Conservation (phyloP, 2,888 invertebrate species). For the Danaus chrysippus region DNA sequence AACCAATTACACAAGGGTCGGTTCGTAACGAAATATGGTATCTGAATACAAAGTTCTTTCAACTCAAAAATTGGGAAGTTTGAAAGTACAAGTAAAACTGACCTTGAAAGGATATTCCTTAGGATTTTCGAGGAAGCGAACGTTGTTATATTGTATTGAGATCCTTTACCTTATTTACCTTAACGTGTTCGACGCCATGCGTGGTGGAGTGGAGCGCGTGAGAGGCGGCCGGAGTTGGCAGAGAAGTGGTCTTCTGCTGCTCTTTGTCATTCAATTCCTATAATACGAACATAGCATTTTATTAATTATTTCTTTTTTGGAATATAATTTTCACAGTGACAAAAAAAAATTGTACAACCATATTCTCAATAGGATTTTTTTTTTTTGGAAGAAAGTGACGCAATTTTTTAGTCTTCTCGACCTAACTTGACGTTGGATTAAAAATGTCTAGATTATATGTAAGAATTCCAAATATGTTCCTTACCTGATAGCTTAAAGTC, state of each 20-base stretch:
- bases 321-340: too few species aligned
- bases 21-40: too few species aligned
- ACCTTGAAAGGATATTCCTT: neutral
- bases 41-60: too few species aligned
- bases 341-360: too few species aligned
- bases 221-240: slow-evolving; percentile 67
- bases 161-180: slow-evolving; percentile 45
- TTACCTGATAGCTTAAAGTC: slow-evolving; percentile 83
- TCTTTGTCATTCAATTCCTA: slow-evolving; percentile 80
- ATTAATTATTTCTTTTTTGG: neutral
- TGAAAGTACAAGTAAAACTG: too few species aligned
- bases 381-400: too few species aligned
- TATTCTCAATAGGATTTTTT: too few species aligned
- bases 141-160: slow-evolving; percentile 4
- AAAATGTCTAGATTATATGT: too few species aligned
- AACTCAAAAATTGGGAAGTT: too few species aligned
- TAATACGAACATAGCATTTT: neutral
- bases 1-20: too few species aligned
- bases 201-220: slow-evolving; percentile 73
- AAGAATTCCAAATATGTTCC: neutral
- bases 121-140: neutral
- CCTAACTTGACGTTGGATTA: too few species aligned
- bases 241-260: slow-evolving; percentile 58
- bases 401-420: too few species aligned
- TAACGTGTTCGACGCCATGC: slow-evolving; percentile 73